Evolutionary conservation across 64 coral and sea anemone species (phyloP).

Genomic region (Montipora efflorescens): DNA sequence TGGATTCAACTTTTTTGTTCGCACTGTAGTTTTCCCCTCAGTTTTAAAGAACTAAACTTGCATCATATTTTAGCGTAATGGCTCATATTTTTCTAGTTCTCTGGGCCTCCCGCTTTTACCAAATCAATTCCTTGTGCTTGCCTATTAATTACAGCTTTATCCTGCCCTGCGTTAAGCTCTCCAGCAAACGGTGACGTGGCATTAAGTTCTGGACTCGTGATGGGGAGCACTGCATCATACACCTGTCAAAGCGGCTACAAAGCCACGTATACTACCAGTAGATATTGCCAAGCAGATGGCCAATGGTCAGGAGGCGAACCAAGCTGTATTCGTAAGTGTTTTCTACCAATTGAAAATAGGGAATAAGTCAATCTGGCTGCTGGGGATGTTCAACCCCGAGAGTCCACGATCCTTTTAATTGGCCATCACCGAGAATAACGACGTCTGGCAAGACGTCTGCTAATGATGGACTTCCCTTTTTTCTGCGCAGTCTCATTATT

Average conservation of each 20-base stretch:
- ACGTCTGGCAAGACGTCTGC: no score
- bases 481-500: no score
- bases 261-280: conserved; percentile 2
- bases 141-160: background rate
- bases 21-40: no score
- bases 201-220: background rate
- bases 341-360: background rate
- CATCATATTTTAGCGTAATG: no score
- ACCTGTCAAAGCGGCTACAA: conserved; percentile 48
- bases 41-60: no score
- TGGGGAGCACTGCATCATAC: conserved; percentile 55
- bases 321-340: conserved; percentile 62
- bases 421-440: no score
- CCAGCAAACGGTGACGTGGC: conserved; percentile 12
- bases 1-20: no score
- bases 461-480: no score
- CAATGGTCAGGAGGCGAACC: conserved; percentile 56
- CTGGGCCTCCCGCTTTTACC: background rate
- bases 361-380: no score
- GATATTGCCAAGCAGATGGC: conserved; percentile 53
- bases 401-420: no score
- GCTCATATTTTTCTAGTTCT: no score
- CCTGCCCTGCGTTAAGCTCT: conserved; percentile 45
- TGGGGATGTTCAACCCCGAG: no score
- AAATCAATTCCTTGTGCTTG: background rate